A percentile compares a stretch with the other conserved stretches of the same genome.
phyloP scores from a whole-genome alignment of 2,113 vertebrate genomes.

The Takifugu flavidus region DNA sequence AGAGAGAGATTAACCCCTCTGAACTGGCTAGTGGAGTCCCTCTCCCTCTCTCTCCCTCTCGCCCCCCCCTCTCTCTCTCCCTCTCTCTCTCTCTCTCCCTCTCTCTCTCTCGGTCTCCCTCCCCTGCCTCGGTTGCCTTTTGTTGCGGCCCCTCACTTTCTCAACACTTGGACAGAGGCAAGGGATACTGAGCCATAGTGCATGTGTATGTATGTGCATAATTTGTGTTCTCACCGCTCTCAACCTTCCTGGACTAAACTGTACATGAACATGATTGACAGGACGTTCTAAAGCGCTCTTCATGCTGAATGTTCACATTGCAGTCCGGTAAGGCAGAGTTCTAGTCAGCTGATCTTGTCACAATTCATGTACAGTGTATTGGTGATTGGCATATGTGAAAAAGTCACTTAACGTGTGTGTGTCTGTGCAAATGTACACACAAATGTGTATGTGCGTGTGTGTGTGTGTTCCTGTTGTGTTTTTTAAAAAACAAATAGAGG shows the following conservation, averaged over 20 bases:
- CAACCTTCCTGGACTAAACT: constrained; percentile 47
- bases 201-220: constrained; percentile 12
- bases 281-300: constrained; percentile 42
- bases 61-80: constrained; percentile 49
- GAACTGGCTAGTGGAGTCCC: constrained; percentile 46
- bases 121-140: constrained; percentile 60
- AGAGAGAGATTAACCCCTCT: constrained; percentile 39
- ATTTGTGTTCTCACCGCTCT: constrained; percentile 19
- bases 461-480: constrained; percentile 1
- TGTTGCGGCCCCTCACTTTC: constrained; percentile 69
- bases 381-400: neutral
- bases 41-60: constrained; percentile 52
- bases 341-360: constrained; percentile 3
- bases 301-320: constrained; percentile 55
- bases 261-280: constrained; percentile 53
- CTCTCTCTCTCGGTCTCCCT: constrained; percentile 31
- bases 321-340: constrained; percentile 63
- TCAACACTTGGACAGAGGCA: constrained; percentile 62
- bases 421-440: neutral
- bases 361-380: constrained; percentile 4
- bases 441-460: neutral
- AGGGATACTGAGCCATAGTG: constrained; percentile 45
- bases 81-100: constrained; percentile 53
- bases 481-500: constrained; percentile 25
- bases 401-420: neutral